phyloP scores from a whole-genome alignment of 2,113 vertebrate genomes.

The Meleagris gallopavo region DNA sequence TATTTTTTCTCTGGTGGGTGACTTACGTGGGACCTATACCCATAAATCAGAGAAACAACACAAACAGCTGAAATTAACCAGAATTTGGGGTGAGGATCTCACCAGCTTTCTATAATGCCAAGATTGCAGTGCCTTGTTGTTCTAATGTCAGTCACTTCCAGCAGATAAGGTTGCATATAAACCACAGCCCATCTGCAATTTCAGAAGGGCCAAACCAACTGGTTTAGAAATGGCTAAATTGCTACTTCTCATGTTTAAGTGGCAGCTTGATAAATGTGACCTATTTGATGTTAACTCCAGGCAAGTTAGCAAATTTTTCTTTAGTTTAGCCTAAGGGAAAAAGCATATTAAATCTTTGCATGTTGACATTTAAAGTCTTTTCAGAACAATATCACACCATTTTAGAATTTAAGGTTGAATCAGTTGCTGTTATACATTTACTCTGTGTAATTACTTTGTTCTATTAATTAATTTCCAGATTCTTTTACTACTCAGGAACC shows the following conservation, averaged over 20 bases:
- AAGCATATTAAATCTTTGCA: background rate
- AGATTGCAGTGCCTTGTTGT: background rate
- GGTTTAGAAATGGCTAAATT: slow-evolving; percentile 20
- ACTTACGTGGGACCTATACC: slow-evolving; percentile 5
- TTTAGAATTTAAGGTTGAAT: background rate
- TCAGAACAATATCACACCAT: background rate
- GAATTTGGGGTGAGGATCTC: background rate
- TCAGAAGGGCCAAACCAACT: background rate
- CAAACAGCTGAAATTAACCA: slow-evolving; percentile 26
- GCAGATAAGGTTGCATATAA: slow-evolving; percentile 36
- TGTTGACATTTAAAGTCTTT: background rate
- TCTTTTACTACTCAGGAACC: background rate
- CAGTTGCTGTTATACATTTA: background rate
- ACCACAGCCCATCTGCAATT: background rate
- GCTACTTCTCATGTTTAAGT: slow-evolving; percentile 13
- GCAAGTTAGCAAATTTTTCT: slow-evolving; percentile 17
- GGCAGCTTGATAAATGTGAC: slow-evolving; percentile 44
- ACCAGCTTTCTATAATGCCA: slow-evolving; percentile 8
- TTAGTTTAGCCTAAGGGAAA: background rate
- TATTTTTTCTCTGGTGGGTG: background rate
- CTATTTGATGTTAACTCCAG: slow-evolving; percentile 10
- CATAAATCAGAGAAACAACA: slow-evolving; percentile 18
- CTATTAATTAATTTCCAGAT: background rate
- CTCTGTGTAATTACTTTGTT: background rate
- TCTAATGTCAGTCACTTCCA: slow-evolving; percentile 30